Evolutionary conservation across 2,113 vertebrate species (phyloP).

Genomic region (Bombycilla garrulus): DNA sequence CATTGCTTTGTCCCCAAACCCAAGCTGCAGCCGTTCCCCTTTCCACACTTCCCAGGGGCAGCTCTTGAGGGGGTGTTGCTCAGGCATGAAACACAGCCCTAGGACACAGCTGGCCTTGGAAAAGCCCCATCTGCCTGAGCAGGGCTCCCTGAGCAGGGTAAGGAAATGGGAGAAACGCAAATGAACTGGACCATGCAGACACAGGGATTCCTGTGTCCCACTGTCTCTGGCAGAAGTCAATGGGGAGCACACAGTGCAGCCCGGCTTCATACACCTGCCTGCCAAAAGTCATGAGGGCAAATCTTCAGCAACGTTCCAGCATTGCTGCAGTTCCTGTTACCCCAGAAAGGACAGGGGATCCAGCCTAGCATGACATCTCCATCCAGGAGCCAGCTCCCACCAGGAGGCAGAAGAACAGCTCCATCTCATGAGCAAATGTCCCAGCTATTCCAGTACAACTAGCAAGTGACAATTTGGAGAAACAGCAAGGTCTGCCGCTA

Average conservation of each 20-base stretch:
- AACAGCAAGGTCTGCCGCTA: not conserved
- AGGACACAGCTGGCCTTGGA: not conserved
- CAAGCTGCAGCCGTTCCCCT: not conserved
- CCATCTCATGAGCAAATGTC: not conserved
- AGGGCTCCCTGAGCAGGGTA: not conserved
- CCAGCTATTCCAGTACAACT: not conserved
- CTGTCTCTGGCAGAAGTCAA: not conserved
- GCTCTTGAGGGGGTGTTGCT: not conserved
- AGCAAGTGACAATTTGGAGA: not conserved
- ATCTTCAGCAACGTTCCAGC: not conserved
- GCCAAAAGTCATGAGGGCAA: not conserved
- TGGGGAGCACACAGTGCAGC: not conserved
- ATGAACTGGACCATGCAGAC: not conserved
- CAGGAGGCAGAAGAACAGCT: not conserved
- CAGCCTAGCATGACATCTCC: rapidly evolving
- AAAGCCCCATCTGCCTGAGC: not conserved
- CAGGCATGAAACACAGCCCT: not conserved
- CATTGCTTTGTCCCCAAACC: not conserved
- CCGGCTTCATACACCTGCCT: rapidly evolving
- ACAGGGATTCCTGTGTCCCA: not conserved
- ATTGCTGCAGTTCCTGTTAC: rapidly evolving
- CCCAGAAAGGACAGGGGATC: not conserved
- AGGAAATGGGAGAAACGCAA: not conserved
- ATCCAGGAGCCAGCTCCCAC: not conserved
- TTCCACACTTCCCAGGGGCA: not conserved